Percentiles rank a stretch among this genome's conserved stretches.
Conservation (phyloP, 2,888 invertebrate genomes). For the Stenodema calcarata region DNA sequence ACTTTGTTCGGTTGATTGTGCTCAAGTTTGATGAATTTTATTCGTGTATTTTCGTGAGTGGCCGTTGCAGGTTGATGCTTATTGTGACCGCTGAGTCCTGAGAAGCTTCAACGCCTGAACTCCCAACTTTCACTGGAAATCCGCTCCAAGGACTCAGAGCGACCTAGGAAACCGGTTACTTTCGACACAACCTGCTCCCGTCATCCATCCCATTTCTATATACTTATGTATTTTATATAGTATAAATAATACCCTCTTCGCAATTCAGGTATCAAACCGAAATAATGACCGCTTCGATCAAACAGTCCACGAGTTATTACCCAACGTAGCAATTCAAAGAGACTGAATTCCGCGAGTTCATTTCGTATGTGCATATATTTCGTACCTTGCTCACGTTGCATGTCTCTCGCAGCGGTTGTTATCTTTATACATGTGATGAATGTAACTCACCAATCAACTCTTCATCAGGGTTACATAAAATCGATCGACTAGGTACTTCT, state of each 20-base stretch:
- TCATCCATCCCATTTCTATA: neutral
- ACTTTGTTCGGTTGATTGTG: too few species aligned
- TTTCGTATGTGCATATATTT: neutral
- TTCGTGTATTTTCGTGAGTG: too few species aligned
- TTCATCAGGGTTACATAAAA: neutral
- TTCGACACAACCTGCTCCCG: conserved; percentile 44
- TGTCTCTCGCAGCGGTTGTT: neutral
- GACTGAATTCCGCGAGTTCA: neutral
- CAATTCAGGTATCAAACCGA: neutral
- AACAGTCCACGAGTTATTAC: neutral
- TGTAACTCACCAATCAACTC: neutral
- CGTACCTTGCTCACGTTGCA: neutral
- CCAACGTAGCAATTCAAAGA: neutral
- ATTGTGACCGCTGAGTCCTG: neutral
- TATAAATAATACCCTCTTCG: neutral
- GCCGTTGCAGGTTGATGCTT: neutral
- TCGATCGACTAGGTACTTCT: neutral
- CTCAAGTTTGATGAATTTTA: too few species aligned
- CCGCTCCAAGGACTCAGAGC: conserved; percentile 40
- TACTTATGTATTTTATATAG: neutral
- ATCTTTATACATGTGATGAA: neutral
- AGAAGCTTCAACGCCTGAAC: neutral
- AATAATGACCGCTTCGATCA: neutral
- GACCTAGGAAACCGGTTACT: conserved; percentile 47
- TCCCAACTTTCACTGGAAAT: conserved; percentile 44